Conservation (phyloP, 2,888 invertebrate genomes). For the Blera fallax region DNA sequence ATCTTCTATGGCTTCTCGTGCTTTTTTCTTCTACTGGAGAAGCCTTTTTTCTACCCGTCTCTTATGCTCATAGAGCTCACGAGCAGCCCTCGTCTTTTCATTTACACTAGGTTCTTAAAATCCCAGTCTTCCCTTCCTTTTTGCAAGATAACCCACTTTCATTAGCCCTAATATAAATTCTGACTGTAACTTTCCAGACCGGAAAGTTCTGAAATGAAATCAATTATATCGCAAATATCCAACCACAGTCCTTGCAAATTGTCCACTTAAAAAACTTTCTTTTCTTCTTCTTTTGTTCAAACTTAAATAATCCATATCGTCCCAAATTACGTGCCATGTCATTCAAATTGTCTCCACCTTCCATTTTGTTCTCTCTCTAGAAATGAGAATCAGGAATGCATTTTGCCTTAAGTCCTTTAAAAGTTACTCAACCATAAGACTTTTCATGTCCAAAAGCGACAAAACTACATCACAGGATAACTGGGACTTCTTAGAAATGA, state of each 20-base stretch:
- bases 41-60: too few species aligned
- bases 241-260: slow-evolving; percentile 30
- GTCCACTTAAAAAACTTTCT: slow-evolving; percentile 43
- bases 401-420: slow-evolving; percentile 19
- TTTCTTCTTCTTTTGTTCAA: slow-evolving; percentile 25
- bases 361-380: not conserved
- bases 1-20: too few species aligned
- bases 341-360: not conserved
- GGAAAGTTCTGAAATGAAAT: too few species aligned
- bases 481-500: slow-evolving; percentile 16
- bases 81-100: too few species aligned
- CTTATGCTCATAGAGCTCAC: too few species aligned
- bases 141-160: too few species aligned
- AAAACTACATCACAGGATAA: slow-evolving; percentile 10
- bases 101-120: too few species aligned
- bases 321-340: slow-evolving; percentile 59
- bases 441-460: not conserved
- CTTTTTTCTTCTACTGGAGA: too few species aligned
- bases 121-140: too few species aligned
- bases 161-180: too few species aligned
- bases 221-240: not conserved
- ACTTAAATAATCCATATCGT: slow-evolving; percentile 35
- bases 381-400: slow-evolving; percentile 10
- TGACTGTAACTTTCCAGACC: too few species aligned
- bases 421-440: slow-evolving; percentile 39